These are phyloP conservation scores for Tromatobia lineatoria DNA, from an alignment of 2,888 invertebrate species.

Conservation along the genomic window DNA sequence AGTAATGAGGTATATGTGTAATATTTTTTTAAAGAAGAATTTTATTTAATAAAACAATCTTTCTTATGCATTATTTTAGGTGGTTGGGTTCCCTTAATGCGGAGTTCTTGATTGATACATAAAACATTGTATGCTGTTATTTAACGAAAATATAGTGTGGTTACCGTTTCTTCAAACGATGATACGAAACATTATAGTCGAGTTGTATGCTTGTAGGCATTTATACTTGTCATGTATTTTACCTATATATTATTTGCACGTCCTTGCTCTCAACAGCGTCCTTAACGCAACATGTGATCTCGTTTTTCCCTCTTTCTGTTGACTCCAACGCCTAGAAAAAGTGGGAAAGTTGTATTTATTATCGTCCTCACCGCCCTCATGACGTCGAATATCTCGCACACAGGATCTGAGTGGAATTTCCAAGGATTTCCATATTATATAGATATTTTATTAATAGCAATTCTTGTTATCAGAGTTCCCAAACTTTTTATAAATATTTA, in stretches of 20 bases:
- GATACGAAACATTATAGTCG: slow-evolving; percentile 9
- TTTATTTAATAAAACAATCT: no score
- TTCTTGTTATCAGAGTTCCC: no score
- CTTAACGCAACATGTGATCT: slow-evolving; percentile 18
- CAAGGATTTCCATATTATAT: neutral
- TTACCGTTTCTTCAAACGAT: neutral
- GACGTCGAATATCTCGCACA: neutral
- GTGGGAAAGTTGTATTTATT: slow-evolving; percentile 25
- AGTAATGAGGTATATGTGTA: no score
- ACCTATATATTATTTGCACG: slow-evolving; percentile 22
- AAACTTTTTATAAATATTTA: no score
- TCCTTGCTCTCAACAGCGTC: slow-evolving; percentile 45
- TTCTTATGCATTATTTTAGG: no score
- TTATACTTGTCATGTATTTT: neutral
- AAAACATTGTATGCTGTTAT: no score
- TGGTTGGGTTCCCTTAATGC: no score
- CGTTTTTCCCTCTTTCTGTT: slow-evolving; percentile 5
- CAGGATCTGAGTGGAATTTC: neutral
- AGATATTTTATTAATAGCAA: neutral
- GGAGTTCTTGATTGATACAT: no score
- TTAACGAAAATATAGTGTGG: no score
- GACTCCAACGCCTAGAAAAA: neutral
- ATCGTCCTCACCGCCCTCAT: slow-evolving; percentile 13
- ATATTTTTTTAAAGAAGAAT: no score
- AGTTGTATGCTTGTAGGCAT: neutral